Conservation (phyloP, 2,113 vertebrate species). For the Passer domesticus region DNA sequence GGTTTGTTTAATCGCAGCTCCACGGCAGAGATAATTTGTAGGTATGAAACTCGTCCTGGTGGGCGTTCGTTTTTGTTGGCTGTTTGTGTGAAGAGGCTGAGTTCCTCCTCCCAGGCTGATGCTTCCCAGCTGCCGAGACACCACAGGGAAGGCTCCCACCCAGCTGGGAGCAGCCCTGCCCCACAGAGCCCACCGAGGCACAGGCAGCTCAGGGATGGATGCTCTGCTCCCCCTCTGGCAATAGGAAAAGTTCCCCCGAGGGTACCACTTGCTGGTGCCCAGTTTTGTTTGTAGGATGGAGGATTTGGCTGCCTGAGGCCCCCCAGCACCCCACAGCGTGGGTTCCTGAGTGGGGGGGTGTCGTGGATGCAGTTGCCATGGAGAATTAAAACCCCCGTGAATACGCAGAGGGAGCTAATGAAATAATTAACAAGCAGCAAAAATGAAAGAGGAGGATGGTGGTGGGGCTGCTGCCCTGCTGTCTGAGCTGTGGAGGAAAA, state of each 20-base stretch:
- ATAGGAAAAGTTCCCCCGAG: background rate
- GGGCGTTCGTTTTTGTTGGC: background rate
- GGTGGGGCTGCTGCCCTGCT: background rate
- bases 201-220: background rate
- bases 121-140: background rate
- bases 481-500: background rate
- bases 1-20: background rate
- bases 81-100: background rate
- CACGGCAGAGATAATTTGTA: background rate
- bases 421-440: background rate
- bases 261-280: background rate
- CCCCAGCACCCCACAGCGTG: background rate
- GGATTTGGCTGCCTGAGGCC: background rate
- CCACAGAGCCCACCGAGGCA: background rate
- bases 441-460: background rate
- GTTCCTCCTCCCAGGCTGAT: background rate
- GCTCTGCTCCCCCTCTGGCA: background rate
- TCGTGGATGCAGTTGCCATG: background rate
- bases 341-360: background rate
- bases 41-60: background rate
- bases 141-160: fast-evolving
- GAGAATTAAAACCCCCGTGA: background rate
- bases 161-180: background rate
- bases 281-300: background rate
- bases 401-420: background rate